Evolutionary conservation across 2,797 vertebrate genomes (phyloP).

Genomic region (Lacerta bilineata): DNA sequence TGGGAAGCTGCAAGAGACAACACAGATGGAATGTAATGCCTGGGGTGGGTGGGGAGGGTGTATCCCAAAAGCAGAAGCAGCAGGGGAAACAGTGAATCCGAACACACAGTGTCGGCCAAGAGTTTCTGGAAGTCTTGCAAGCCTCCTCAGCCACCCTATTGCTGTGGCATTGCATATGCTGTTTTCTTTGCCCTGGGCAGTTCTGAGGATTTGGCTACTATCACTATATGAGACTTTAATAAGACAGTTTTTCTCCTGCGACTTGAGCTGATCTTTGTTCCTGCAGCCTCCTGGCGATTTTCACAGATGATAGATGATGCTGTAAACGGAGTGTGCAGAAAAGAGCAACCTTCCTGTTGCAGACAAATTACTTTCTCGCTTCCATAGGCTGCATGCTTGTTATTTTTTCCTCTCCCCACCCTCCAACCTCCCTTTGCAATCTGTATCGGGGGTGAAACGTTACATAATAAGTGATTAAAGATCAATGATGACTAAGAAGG

Average conservation of each 20-base stretch:
- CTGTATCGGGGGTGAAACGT: conserved; percentile 55
- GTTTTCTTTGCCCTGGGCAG: conserved; percentile 49
- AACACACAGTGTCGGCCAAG: neutral
- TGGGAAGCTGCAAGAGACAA: neutral
- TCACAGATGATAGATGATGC: conserved; percentile 63
- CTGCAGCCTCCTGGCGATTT: conserved; percentile 18
- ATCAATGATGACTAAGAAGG: conserved; percentile 64
- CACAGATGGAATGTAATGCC: neutral
- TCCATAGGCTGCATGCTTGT: conserved; percentile 53
- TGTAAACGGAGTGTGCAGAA: conserved; percentile 48
- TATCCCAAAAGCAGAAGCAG: too few species aligned
- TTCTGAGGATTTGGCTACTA: conserved; percentile 43
- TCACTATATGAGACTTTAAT: conserved; percentile 22
- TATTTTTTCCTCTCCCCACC: conserved; percentile 17
- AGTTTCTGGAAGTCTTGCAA: neutral
- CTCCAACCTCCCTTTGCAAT: conserved; percentile 39
- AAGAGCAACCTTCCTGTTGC: conserved; percentile 61
- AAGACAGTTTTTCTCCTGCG: conserved; percentile 49
- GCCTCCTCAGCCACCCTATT: neutral
- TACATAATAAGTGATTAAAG: conserved; percentile 69
- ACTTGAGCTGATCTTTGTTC: conserved; percentile 43
- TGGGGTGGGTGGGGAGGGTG: too few species aligned
- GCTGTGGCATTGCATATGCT: neutral
- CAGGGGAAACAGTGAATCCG: neutral
- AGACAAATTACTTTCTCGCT: conserved; percentile 66